phyloP scores from a whole-genome alignment of 2,113 vertebrate genomes.

The Mus pahari region DNA sequence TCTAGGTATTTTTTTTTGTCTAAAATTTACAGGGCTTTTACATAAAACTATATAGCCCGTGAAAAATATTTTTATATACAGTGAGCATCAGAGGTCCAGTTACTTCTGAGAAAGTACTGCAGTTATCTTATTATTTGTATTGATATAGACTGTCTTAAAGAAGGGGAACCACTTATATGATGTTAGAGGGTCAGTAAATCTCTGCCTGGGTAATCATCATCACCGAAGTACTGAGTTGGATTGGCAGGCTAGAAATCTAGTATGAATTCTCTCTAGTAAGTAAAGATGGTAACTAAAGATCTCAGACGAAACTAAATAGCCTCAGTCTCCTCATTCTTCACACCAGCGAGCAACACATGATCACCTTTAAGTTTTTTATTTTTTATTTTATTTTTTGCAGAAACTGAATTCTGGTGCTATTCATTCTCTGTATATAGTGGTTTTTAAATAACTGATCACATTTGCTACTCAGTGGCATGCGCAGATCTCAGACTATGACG shows the following conservation, averaged over 20 bases:
- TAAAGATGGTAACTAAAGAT: constrained; percentile 7
- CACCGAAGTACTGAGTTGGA: neutral
- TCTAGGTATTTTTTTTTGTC: constrained; percentile 1
- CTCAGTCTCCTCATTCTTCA: neutral
- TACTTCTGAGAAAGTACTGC: neutral
- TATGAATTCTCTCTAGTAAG: neutral
- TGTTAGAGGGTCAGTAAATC: neutral
- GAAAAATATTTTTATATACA: neutral
- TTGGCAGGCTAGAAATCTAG: neutral
- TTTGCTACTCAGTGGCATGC: neutral
- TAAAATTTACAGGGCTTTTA: neutral
- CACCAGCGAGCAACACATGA: neutral
- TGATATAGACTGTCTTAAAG: neutral
- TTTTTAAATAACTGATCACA: neutral
- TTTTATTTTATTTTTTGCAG: neutral
- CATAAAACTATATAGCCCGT: constrained; percentile 13
- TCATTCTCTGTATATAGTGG: neutral
- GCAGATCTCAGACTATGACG: neutral
- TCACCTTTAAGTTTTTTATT: neutral
- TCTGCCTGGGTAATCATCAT: neutral
- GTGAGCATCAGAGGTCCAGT: neutral
- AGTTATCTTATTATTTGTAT: neutral
- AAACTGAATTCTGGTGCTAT: constrained; percentile 12
- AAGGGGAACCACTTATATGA: neutral
- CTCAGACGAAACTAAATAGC: neutral